Evolutionary conservation across 2,888 invertebrate species (phyloP).

Genomic region (Odiellus spinosus): DNA sequence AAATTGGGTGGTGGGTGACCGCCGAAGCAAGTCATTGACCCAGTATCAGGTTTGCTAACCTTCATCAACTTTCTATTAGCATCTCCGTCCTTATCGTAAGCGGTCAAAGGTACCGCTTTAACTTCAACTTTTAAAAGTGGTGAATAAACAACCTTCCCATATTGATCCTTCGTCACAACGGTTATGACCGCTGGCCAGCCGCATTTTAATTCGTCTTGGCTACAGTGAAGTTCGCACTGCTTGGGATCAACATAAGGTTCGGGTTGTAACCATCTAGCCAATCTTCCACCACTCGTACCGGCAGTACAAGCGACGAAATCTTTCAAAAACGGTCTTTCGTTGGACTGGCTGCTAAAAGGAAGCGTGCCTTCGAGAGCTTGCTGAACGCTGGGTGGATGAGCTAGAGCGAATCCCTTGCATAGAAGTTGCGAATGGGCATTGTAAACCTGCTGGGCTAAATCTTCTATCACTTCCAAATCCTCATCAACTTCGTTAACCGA

Average conservation of each 20-base stretch:
- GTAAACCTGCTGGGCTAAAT: slow-evolving; percentile 42
- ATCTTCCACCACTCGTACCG: slow-evolving; percentile 71
- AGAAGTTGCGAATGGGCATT: slow-evolving; percentile 55
- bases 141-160: slow-evolving; percentile 69
- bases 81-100: slow-evolving; percentile 40
- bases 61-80: slow-evolving; percentile 39
- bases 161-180: slow-evolving; percentile 72
- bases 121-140: slow-evolving; percentile 66
- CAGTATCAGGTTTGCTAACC: slow-evolving; percentile 34
- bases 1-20: slow-evolving; percentile 46
- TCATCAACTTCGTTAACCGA: slow-evolving; percentile 43
- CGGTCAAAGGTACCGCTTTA: slow-evolving; percentile 51
- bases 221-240: slow-evolving; percentile 66
- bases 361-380: slow-evolving; percentile 79
- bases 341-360: slow-evolving; percentile 58
- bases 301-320: slow-evolving; percentile 78
- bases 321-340: slow-evolving; percentile 76
- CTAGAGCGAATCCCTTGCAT: slow-evolving; percentile 74
- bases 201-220: slow-evolving; percentile 45
- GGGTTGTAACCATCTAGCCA: slow-evolving; percentile 89
- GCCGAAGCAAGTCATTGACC: slow-evolving; percentile 41
- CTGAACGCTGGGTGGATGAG: slow-evolving; percentile 67
- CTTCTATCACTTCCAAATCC: slow-evolving; percentile 53
- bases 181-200: slow-evolving; percentile 72
- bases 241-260: slow-evolving; percentile 76